Evolutionary conservation across 2,113 vertebrate genomes (phyloP), one percentile per base, ranked within the genome.

Genomic region (Piliocolobus tephrosceles): DNA sequence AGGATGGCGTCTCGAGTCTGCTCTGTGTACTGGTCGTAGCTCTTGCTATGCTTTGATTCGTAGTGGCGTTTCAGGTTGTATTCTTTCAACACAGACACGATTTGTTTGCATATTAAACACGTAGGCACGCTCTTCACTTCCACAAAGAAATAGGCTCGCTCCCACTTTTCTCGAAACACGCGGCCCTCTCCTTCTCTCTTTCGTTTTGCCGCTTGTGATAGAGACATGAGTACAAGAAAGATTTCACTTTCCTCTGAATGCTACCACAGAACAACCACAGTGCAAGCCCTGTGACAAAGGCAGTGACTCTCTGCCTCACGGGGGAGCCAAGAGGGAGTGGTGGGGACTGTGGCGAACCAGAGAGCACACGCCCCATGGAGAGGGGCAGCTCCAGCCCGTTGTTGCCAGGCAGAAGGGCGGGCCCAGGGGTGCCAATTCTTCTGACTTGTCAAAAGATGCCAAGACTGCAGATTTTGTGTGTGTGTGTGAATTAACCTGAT

Each of bases 91-190:
- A 98, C 98, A 79, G 97, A 98, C 92, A 98, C 97, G 90, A 96
- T 98, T 95, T 98, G 98, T 97, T 96, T 98, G 98, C 98, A 97
- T 97, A 98, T 98, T 96, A 98, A 93, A 79, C 97, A 98, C 94
- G 91, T 98, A 47, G 98, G 98, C 97, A 98, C 66, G 92, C 78
- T 98, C 98, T 98, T 98, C 98, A 98, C 97, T 84, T 98, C 97
- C 97, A 98, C 98, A 98, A 98, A 98, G 97, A 98, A 98, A 97
- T 98, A 98, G 94, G 96, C 98, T 98, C 97, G 98, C 88, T 98
- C 98, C 98, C 98, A 98, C 45, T 97, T 98, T 90, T 98, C 97
- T 90, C 96, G 97, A 91, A 98, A 98, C 97, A 94, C 97, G 68
- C 95, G 95, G 94, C 97, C 96, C 98, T 98, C 97, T 96, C 95